These are phyloP conservation scores for Polietes domitor DNA, from an alignment of 2,888 invertebrate species.

Conservation along the genomic window DNA sequence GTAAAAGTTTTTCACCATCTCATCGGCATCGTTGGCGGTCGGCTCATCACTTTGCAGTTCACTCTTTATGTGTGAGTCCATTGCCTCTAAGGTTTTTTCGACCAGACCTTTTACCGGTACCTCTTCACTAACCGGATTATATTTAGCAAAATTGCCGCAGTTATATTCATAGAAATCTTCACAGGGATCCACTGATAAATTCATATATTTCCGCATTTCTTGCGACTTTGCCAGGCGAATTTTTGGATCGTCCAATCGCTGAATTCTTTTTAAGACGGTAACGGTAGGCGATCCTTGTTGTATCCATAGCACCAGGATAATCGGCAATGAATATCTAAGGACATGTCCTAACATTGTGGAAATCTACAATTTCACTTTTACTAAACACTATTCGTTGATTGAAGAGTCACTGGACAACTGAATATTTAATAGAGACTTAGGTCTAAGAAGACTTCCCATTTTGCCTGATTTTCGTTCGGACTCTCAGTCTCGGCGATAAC, in stretches of 20 bases:
- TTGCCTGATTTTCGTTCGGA: too few species aligned
- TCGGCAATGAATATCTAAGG: too few species aligned
- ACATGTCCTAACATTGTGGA: too few species aligned
- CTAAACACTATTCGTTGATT: too few species aligned
- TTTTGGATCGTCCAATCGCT: background rate
- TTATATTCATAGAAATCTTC: slow-evolving; percentile 74
- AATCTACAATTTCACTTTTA: too few species aligned
- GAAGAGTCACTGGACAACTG: too few species aligned
- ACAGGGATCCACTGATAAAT: slow-evolving; percentile 72
- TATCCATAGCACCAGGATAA: too few species aligned
- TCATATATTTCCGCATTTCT: slow-evolving; percentile 75
- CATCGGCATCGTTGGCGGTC: slow-evolving; percentile 30
- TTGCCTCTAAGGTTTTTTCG: slow-evolving; percentile 70
- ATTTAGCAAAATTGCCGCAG: slow-evolving; percentile 76
- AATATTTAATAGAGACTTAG: too few species aligned
- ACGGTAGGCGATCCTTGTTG: too few species aligned
- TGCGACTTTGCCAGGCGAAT: slow-evolving; percentile 73
- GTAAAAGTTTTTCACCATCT: slow-evolving; percentile 63
- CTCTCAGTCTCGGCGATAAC: too few species aligned
- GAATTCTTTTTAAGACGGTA: too few species aligned
- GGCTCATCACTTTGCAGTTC: background rate
- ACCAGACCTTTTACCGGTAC: background rate
- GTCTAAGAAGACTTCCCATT: too few species aligned
- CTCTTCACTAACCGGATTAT: slow-evolving; percentile 70
- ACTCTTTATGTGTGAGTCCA: background rate